A percentile compares a stretch with the other conserved stretches of the same genome.
These are phyloP conservation scores for Palythoa heliodiscus DNA, from an alignment of 92 coral and sea anemone species.

Conservation along the genomic window DNA sequence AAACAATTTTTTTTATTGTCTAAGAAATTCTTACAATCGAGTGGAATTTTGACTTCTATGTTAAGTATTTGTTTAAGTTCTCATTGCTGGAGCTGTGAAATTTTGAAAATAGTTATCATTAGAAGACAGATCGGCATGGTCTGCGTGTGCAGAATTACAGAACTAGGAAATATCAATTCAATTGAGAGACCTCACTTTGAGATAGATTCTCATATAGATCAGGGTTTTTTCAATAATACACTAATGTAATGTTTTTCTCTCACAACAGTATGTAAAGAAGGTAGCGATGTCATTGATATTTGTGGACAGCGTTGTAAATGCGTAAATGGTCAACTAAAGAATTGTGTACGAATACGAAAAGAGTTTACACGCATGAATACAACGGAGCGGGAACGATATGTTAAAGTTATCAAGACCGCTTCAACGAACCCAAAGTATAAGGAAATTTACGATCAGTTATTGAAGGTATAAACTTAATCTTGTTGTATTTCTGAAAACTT, in stretches of 20 bases:
- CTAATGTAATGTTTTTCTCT: not conserved
- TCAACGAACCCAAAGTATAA: conserved; percentile 67
- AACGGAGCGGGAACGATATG: conserved; percentile 55
- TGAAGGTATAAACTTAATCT: conserved; percentile 37
- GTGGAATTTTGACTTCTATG: no score
- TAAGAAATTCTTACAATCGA: no score
- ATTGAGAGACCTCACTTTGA: not conserved
- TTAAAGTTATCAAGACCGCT: conserved; percentile 53
- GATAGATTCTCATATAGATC: not conserved
- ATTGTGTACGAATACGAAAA: conserved; percentile 69
- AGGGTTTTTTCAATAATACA: not conserved
- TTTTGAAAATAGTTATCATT: no score
- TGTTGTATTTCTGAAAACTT: no score
- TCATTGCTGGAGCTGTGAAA: no score
- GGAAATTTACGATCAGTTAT: conserved; percentile 57
- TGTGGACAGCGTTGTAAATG: conserved; percentile 86
- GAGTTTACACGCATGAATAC: conserved; percentile 69
- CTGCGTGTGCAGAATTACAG: no score
- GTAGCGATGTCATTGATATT: conserved; percentile 49
- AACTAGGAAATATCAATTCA: no score
- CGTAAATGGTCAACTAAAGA: conserved; percentile 50
- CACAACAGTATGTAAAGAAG: conserved; percentile 13
- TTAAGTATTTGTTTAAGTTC: no score
- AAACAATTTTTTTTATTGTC: no score
- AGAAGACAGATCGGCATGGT: no score